Percentiles rank a stretch among this genome's conserved stretches.
Conservation (phyloP, 2,888 invertebrate genomes). For the Apamea anceps region DNA sequence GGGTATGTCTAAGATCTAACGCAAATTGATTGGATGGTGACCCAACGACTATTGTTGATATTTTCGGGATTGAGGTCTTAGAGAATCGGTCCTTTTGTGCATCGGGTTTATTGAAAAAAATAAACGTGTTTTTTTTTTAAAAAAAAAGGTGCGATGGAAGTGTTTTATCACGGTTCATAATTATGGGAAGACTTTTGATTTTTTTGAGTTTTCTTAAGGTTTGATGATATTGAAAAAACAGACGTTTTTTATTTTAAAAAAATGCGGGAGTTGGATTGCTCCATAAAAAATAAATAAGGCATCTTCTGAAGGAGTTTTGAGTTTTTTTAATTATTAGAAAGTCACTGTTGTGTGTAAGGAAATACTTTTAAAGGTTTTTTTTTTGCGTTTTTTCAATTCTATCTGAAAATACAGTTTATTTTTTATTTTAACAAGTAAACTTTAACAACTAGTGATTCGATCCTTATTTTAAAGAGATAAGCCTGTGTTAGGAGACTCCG, state of each 20-base stretch:
- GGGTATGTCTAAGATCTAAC: slow-evolving; percentile 77
- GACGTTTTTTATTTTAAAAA: background rate
- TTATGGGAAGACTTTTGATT: background rate
- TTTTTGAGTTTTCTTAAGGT: background rate
- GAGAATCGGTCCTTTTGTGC: slow-evolving; percentile 29
- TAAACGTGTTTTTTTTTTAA: background rate
- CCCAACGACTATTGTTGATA: slow-evolving; percentile 62
- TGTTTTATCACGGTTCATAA: background rate
- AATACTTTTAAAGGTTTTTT: no score
- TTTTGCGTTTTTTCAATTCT: no score
- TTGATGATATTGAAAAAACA: background rate
- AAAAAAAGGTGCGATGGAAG: background rate
- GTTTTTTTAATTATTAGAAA: background rate
- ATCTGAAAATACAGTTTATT: no score
- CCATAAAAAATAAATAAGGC: background rate
- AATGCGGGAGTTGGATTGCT: background rate
- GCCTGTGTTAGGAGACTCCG: background rate
- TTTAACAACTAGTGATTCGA: background rate
- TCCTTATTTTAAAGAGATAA: background rate
- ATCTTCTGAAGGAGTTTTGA: background rate
- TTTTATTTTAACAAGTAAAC: no score
- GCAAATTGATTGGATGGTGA: slow-evolving; percentile 76
- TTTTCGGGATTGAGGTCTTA: slow-evolving; percentile 47
- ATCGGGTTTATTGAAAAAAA: slow-evolving; percentile 10
- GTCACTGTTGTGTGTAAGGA: no score